Conservation (phyloP, 2,797 vertebrate species). For the Epinephelus malabaricus region DNA sequence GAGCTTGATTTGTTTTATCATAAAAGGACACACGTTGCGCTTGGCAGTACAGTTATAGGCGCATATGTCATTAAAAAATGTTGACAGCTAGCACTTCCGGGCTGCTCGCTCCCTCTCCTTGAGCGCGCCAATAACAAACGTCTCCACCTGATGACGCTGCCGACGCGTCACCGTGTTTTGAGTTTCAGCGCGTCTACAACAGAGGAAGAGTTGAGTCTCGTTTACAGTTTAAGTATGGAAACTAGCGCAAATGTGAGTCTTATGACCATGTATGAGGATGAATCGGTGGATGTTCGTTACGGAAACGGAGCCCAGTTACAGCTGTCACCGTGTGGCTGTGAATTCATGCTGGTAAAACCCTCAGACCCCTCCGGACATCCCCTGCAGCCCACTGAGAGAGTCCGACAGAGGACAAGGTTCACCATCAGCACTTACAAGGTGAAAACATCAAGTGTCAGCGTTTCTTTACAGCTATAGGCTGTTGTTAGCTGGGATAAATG, state of each 20-base stretch:
- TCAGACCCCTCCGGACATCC: constrained; percentile 76
- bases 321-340: constrained; percentile 91
- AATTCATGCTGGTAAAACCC: constrained; percentile 86
- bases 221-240: constrained; percentile 49
- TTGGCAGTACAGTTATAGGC: no score
- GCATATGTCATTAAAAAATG: not conserved
- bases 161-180: constrained; percentile 26
- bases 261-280: constrained; percentile 89
- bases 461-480: not conserved
- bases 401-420: constrained; percentile 90
- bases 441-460: not conserved
- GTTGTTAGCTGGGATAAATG: not conserved
- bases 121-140: constrained; percentile 38
- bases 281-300: constrained; percentile 87
- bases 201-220: accelerated
- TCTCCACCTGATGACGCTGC: constrained; percentile 30
- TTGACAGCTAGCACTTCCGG: constrained; percentile 6
- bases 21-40: no score
- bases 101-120: not conserved
- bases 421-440: constrained; percentile 89
- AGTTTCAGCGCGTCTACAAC: constrained; percentile 20
- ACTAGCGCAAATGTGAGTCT: constrained; percentile 49
- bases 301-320: constrained; percentile 82
- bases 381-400: constrained; percentile 75
- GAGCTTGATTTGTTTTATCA: no score